Percentiles rank a stretch among this genome's conserved stretches.
Evolutionary conservation across 2,888 invertebrate species (phyloP).

Genomic region (Morinoia aosen): DNA sequence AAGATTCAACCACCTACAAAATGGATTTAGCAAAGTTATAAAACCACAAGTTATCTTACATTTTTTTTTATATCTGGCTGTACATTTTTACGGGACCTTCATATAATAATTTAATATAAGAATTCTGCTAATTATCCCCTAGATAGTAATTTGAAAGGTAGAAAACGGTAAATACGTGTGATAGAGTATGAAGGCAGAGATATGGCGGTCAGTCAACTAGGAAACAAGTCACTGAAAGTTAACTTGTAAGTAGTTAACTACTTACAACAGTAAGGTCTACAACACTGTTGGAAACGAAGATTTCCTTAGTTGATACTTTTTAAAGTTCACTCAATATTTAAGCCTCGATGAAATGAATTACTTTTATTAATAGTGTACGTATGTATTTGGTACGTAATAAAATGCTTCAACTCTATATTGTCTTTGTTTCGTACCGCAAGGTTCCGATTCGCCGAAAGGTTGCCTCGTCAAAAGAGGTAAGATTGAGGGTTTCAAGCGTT

Average conservation of each 20-base stretch:
- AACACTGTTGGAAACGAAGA: not conserved
- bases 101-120: not conserved
- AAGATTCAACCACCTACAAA: not conserved
- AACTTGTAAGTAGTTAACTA: not conserved
- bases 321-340: not conserved
- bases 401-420: not conserved
- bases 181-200: not conserved
- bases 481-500: no score
- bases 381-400: constrained; percentile 10
- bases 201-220: not conserved
- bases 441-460: no score
- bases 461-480: no score
- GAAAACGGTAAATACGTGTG: not conserved
- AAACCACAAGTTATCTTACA: not conserved
- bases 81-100: constrained; percentile 12
- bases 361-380: not conserved
- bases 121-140: not conserved
- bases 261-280: not conserved
- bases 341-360: not conserved
- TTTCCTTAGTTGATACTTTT: not conserved
- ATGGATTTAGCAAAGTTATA: not conserved
- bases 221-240: not conserved
- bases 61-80: not conserved
- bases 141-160: not conserved
- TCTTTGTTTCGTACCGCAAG: not conserved